Evolutionary conservation across 2,113 vertebrate species (phyloP).

Genomic region (Sula dactylatra): DNA sequence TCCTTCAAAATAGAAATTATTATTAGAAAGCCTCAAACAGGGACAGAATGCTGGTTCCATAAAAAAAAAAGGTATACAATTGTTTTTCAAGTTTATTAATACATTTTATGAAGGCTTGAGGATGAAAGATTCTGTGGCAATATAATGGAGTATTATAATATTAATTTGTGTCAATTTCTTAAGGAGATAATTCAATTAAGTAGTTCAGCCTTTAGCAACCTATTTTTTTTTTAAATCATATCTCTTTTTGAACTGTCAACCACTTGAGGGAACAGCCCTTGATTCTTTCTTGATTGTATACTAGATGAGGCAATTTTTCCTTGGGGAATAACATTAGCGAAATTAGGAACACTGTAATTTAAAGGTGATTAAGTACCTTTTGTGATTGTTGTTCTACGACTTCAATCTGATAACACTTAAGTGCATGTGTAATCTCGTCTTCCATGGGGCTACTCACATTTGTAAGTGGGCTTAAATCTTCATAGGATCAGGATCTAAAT

Average conservation of each 20-base stretch:
- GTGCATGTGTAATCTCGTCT: slow-evolving; percentile 52
- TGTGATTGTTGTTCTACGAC: slow-evolving; percentile 51
- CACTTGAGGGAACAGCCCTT: slow-evolving; percentile 56
- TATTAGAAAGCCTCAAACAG: background rate
- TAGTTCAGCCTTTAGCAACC: slow-evolving; percentile 45
- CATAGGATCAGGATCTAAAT: background rate
- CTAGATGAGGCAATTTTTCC: slow-evolving; percentile 61
- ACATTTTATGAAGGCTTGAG: background rate
- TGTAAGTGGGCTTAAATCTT: slow-evolving; percentile 20
- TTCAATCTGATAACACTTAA: slow-evolving; percentile 63
- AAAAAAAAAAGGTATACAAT: background rate
- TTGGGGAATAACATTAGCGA: slow-evolving; percentile 57
- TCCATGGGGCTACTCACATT: slow-evolving; percentile 24
- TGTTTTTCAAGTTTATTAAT: background rate
- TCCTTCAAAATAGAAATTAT: background rate
- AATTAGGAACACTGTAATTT: slow-evolving; percentile 66
- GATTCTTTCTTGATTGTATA: slow-evolving; percentile 49
- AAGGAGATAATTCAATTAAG: slow-evolving; percentile 48
- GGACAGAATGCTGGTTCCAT: background rate
- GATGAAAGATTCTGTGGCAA: background rate
- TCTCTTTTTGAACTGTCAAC: slow-evolving; percentile 53
- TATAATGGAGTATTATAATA: slow-evolving; percentile 20
- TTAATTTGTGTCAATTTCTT: slow-evolving; percentile 50
- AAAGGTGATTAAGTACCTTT: slow-evolving; percentile 64
- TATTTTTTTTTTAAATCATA: background rate